phyloP scores from a whole-genome alignment of 2,888 invertebrate species.

The Diplolepis rosae region DNA sequence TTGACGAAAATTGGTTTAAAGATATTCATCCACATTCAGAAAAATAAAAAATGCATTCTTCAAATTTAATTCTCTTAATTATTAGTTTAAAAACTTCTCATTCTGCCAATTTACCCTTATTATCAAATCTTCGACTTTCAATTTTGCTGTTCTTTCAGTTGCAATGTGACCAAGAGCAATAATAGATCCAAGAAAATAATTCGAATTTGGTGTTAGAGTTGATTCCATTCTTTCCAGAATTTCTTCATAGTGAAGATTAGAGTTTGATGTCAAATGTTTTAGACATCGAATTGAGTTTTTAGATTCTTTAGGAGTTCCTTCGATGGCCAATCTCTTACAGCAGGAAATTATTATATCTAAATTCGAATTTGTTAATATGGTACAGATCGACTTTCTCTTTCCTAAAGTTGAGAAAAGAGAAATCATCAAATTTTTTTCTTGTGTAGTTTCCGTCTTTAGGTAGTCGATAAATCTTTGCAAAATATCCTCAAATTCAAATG shows the following conservation, averaged over 20 bases:
- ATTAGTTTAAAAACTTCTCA: too few relatives aligned
- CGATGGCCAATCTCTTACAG: not conserved
- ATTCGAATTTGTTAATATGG: not conserved
- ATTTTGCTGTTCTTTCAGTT: not conserved
- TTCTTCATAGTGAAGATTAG: not conserved
- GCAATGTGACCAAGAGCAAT: conserved; percentile 2
- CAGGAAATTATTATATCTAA: not conserved
- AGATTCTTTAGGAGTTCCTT: conserved; percentile 1
- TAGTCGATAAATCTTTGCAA: not conserved
- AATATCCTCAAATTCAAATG: not conserved
- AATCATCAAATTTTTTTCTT: not conserved
- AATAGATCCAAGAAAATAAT: not conserved
- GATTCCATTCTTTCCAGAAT: not conserved
- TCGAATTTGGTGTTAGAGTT: not conserved
- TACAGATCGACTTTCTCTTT: not conserved
- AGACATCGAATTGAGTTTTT: not conserved
- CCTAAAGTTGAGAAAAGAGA: not conserved
- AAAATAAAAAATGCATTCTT: too few relatives aligned
- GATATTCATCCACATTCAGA: too few relatives aligned
- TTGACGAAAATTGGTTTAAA: too few relatives aligned
- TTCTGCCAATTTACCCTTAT: too few relatives aligned
- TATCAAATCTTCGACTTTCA: not conserved
- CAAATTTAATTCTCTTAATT: too few relatives aligned
- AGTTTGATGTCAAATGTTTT: not conserved
- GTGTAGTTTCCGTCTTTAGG: not conserved